These are phyloP conservation scores for Drosophila kambysellisi DNA, from an alignment of 2,888 invertebrate genomes.

Conservation along the genomic window DNA sequence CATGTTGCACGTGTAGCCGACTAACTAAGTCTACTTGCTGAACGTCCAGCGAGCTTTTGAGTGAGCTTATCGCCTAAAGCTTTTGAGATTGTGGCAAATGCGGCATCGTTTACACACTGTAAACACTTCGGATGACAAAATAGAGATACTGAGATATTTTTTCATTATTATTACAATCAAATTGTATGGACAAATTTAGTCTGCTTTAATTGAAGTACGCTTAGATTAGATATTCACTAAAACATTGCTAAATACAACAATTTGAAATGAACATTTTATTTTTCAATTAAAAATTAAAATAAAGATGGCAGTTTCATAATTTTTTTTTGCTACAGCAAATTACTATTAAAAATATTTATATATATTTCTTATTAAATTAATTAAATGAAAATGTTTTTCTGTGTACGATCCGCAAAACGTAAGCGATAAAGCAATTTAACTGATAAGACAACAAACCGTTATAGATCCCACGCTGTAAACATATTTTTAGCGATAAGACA, in stretches of 20 bases:
- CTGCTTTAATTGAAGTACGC: background rate
- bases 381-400: background rate
- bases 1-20: slow-evolving; percentile 28
- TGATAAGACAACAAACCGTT: background rate
- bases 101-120: background rate
- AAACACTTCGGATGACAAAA: background rate
- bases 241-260: background rate
- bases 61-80: background rate
- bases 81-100: background rate
- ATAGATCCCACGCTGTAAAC: background rate
- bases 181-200: background rate
- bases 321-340: background rate
- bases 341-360: background rate
- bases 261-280: too few relatives aligned
- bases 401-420: background rate
- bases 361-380: too few relatives aligned
- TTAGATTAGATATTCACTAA: background rate
- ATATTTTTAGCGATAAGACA: background rate
- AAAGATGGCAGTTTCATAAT: background rate
- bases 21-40: background rate
- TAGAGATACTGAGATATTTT: background rate
- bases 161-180: background rate
- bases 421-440: background rate
- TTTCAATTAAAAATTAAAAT: background rate
- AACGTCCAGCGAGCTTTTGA: background rate